Base-by-base conservation (phyloP, 2,888 invertebrate species). In the Phortica okadai region DNA sequence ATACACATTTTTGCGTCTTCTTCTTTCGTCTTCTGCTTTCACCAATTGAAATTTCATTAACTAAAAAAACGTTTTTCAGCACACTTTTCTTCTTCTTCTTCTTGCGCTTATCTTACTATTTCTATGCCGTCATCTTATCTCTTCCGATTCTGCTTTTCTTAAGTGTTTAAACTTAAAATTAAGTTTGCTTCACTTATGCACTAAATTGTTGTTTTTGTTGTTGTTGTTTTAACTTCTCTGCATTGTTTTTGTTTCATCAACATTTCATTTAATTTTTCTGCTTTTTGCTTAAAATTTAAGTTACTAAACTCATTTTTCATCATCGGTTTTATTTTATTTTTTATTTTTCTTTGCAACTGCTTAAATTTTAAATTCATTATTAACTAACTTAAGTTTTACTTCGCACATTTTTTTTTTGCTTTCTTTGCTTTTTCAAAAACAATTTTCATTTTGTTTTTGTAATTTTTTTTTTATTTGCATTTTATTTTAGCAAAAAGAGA, bases 351-450 rank as follows among this genome's bases (percentile, higher is more conserved):
- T 44, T 44, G 67, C 67, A 67, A 76, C 76, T 82, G 70, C 76
- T 83, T 80, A 78, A 78, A 80, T 78, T 81, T 77, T 33, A 74
- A 75, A 69, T 76, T 78, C 56, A 76, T 74, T 80, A 75, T 82
- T 79, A 74, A 77, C 72, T 77, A 79, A 77, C 64, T 75, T 79
- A 79, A 76, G 73, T 78, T 62, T 11, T 50, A 50, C 50, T 8
- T 50, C 50, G 50, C 50, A 50, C 50, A 50, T 11, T 50, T 21
- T 21, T 21, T 21, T 21, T 21, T 50, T 50, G 14, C 8, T 5
- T 11, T 33, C 33, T 33, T 33, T 33, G 33, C 33, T 33, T 33
- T 33, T 33, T 2, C 8, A 50, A 50, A 50, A 78, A 78, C 54
- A 44, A 77, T 79, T 4, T 77, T 79, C 73, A 74, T 75, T 78